phyloP scores from a whole-genome alignment of 2,797 vertebrate genomes.

The Staurois parvus region DNA sequence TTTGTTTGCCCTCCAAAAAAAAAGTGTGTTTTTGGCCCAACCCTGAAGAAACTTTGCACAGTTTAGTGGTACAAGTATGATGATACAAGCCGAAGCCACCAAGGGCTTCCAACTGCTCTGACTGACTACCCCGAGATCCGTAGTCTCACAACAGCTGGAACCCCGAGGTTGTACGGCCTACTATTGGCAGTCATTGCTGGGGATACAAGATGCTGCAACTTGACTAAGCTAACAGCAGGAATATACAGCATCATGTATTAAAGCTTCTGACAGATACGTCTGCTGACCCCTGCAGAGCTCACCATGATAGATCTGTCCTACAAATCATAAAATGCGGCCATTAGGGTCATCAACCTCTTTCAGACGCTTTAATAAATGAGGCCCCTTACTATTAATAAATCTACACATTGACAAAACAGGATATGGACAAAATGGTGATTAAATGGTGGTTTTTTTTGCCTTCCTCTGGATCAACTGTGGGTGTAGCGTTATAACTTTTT shows the following conservation, averaged over 20 bases:
- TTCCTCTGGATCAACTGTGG: too few relatives aligned
- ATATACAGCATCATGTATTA: background rate
- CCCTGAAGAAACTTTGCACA: too few relatives aligned
- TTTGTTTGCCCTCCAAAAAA: too few relatives aligned
- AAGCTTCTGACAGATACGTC: background rate
- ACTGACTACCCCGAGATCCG: background rate
- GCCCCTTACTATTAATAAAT: background rate
- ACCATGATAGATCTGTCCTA: too few relatives aligned
- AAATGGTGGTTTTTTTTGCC: too few relatives aligned
- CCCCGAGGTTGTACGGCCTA: background rate
- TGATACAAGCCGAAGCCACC: background rate
- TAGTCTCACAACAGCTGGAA: background rate
- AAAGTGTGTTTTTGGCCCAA: too few relatives aligned
- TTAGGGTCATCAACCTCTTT: background rate
- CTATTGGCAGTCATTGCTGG: conserved; percentile 34
- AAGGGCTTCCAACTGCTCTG: background rate
- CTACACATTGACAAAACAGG: background rate
- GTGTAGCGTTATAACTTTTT: too few relatives aligned
- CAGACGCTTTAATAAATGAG: background rate
- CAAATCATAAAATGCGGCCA: too few relatives aligned
- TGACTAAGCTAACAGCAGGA: background rate
- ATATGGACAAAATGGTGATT: background rate
- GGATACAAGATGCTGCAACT: background rate
- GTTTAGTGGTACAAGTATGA: too few relatives aligned
- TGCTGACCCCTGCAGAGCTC: background rate